Evolutionary conservation across 2,113 vertebrate species (phyloP).

Genomic region (Neoarius graeffei): DNA sequence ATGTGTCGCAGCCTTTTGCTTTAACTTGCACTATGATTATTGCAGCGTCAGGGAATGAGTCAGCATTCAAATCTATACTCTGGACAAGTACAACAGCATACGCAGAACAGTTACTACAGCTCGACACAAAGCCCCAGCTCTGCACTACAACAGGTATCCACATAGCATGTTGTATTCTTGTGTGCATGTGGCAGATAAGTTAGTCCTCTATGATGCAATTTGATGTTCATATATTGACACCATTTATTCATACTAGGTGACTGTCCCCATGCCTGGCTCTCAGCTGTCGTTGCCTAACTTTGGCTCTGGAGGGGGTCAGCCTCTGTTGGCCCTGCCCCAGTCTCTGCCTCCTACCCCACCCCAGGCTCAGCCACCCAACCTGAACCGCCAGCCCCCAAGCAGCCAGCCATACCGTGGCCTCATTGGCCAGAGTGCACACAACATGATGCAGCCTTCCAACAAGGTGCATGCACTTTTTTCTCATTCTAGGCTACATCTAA

Average conservation of each 20-base stretch:
- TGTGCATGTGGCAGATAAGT: slow-evolving; percentile 63
- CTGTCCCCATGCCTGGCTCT: slow-evolving; percentile 87
- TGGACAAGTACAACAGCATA: slow-evolving; percentile 92
- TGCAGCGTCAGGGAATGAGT: slow-evolving; percentile 92
- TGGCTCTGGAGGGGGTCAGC: slow-evolving; percentile 89
- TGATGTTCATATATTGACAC: not conserved
- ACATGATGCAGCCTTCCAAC: slow-evolving; percentile 88
- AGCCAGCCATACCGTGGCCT: slow-evolving; percentile 88
- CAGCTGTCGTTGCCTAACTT: slow-evolving; percentile 92
- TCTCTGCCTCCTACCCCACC: slow-evolving; percentile 86
- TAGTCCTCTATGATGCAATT: not conserved
- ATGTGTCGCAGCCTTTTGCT: not conserved
- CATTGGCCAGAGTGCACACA: slow-evolving; percentile 85
- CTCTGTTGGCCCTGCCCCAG: slow-evolving; percentile 88
- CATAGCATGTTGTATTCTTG: slow-evolving; percentile 47
- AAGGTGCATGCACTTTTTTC: slow-evolving; percentile 75
- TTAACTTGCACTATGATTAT: not conserved
- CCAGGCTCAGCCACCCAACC: slow-evolving; percentile 84
- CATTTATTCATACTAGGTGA: slow-evolving; percentile 73
- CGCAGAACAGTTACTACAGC: slow-evolving; percentile 95
- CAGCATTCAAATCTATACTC: slow-evolving; percentile 97
- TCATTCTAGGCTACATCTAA: not conserved
- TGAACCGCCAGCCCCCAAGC: slow-evolving; percentile 85
- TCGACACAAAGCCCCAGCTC: slow-evolving; percentile 90
- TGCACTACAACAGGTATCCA: slow-evolving; percentile 89